These are phyloP conservation scores for Hemibagrus wyckioides DNA, from an alignment of 2,113 vertebrate genomes.

Conservation along the genomic window DNA sequence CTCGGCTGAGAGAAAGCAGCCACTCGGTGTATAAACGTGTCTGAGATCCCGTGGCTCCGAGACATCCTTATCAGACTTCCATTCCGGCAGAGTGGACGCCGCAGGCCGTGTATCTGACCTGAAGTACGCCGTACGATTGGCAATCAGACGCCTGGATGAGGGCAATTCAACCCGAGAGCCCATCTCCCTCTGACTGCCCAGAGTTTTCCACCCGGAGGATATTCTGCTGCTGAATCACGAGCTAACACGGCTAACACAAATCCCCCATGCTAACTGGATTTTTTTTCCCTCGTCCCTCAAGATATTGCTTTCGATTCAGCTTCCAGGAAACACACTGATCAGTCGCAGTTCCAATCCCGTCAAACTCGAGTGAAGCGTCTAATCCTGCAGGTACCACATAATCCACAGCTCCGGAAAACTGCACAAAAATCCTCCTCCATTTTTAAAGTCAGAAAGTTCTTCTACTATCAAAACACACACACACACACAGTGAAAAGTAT, in stretches of 20 bases:
- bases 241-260: not conserved
- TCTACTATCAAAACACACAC: not conserved
- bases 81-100: not conserved
- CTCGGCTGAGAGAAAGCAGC: not conserved
- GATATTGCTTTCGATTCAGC: slow-evolving; percentile 5
- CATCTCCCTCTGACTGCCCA: not conserved
- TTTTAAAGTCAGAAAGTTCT: not conserved
- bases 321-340: slow-evolving; percentile 10
- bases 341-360: not conserved
- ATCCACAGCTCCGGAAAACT: not conserved
- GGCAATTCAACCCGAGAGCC: not conserved
- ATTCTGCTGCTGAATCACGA: not conserved
- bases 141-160: not conserved
- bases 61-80: not conserved
- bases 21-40: too few relatives aligned
- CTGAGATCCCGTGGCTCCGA: not conserved
- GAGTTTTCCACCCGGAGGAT: not conserved
- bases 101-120: not conserved
- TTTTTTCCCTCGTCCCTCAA: not conserved
- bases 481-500: not conserved
- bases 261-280: slow-evolving; percentile 5
- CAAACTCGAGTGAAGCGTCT: not conserved
- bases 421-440: not conserved
- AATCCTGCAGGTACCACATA: not conserved
- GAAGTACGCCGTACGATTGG: not conserved